Base-by-base conservation (phyloP, 2,888 invertebrate genomes). In the Aporophyla nigra region DNA sequence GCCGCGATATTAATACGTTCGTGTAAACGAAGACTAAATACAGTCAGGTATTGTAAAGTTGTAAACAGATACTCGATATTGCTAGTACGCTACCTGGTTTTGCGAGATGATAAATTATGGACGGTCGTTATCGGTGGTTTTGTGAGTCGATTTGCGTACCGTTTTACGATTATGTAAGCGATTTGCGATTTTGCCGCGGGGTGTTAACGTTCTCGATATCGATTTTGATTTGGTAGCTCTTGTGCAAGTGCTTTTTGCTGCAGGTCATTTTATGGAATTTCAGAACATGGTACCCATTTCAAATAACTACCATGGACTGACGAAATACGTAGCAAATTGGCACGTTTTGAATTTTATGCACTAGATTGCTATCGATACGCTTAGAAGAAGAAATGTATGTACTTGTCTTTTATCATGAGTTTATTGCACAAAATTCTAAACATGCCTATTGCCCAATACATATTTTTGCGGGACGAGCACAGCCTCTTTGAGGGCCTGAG, bases 161-260 rank as follows among this genome's bases (percentile, higher is more conserved):
- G 53, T 80, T 83, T 83, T 69, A 71, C 73, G 79, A 74, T 84
- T 80, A 71, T 74, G 80, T 63, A 76, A 83, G 78, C 73, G 46
- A 76, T 76, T 79, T 71, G 72, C 63, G 67, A 59, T 76, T 82
- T 71, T 46, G 83, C 83, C 68, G 27, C 67, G 27, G 63, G 67
- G 71, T 63, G 63, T n/a, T 71, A 69, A 56, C 27, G 62, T 67
- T 78, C 71, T 54, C 6, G 58, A 71, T 71, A 62, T 73, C 67
- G 58, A 69, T 10, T 63, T 66, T 69, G 74, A 78, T 77, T 72
- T 53, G 59, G 67, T 78, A 54, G 76, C n/a, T 65, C 21, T 75
- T 71, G 49, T 16, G 72, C 46, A 83, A 78, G 19, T 10, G 62
- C 14, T 21, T 70, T 54, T 65, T 61, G 83, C 74, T 74, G 46